Evolutionary conservation across 2,888 invertebrate genomes (phyloP), one percentile per base, ranked within the genome.

Genomic region (Eupithecia subfuscata): DNA sequence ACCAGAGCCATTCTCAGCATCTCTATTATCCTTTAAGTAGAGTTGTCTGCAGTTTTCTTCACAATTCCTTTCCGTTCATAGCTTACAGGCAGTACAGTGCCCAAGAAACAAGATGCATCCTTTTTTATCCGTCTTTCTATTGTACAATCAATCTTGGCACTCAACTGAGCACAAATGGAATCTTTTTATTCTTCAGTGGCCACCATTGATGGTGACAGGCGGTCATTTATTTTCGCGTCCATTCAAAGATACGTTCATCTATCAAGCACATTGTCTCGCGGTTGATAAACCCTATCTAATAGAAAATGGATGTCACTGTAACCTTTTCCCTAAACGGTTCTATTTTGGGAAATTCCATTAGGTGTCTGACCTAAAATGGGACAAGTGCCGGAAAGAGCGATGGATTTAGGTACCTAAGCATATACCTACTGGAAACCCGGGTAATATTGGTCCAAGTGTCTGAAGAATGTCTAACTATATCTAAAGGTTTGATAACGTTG

Each of bases 231-330:
- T 73, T 45, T 45, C 71, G 37, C 70, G 68, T 77, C 71, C 69
- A 75, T 77, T 75, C 77, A 75, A 71, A 75, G 78, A 75, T 75
- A 65, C 75, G 70, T 73, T 73, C 77, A 77, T 77, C 73, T 75
- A 77, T 75, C 75, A 77, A 73, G 64, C 69, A 75, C 77, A 77
- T 77, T 75, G 75, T 75, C 75, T 70, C 40, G 73, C 22, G 48
- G 70, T 68, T 75, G 76, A 77, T 77, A 77, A 77, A 77, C 75
- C 75, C 75, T 77, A 77, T 77, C 75, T 60, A 70, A 68, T 75
- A 77, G 75, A 77, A 73, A 75, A 75, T 75, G 73, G 73, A 71
- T 75, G 69, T 73, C 45, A 60, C 40, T 77, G 70, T 70, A 56
- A 68, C 71, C 70, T 76, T 74, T 71, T 30, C 74, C 76, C 25